These are phyloP conservation scores for Noctua janthe DNA, from an alignment of 2,888 invertebrate species.

Conservation along the genomic window DNA sequence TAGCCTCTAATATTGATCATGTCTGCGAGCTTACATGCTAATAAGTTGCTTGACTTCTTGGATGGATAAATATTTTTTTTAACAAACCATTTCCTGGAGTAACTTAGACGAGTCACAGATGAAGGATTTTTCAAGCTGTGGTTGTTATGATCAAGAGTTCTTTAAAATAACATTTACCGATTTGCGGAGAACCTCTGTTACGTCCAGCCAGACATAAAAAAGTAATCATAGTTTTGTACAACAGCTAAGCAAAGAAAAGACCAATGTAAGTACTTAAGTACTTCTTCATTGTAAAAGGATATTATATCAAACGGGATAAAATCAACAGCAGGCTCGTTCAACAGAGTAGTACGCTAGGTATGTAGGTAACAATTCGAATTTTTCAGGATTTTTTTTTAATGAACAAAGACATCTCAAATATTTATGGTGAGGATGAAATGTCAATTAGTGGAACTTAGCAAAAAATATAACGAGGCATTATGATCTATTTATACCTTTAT, in stretches of 20 bases:
- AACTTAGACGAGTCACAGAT: constrained; percentile 40
- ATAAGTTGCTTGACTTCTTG: constrained; percentile 78
- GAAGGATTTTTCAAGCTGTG: constrained; percentile 35
- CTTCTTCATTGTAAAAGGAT: neutral
- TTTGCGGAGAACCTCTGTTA: neutral
- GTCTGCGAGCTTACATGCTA: constrained; percentile 82
- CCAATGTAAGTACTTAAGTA: too few species aligned
- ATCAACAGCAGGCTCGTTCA: neutral
- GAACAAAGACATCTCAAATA: neutral
- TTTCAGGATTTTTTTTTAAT: neutral
- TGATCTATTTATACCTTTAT: neutral
- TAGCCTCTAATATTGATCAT: constrained; percentile 82
- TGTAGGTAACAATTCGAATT: neutral
- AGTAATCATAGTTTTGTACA: neutral
- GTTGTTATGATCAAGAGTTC: constrained; percentile 9
- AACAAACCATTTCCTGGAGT: constrained; percentile 72
- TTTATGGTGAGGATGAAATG: neutral
- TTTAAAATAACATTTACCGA: constrained; percentile 26
- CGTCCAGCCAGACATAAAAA: neutral
- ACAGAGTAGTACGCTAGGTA: neutral
- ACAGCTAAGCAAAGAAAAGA: neutral
- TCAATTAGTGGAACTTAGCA: neutral
- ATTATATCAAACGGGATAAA: neutral
- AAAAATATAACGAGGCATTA: neutral
- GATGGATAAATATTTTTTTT: constrained; percentile 71